Evolutionary conservation across 2,113 vertebrate species (phyloP).

Genomic region (Lamprologus lemairii): DNA sequence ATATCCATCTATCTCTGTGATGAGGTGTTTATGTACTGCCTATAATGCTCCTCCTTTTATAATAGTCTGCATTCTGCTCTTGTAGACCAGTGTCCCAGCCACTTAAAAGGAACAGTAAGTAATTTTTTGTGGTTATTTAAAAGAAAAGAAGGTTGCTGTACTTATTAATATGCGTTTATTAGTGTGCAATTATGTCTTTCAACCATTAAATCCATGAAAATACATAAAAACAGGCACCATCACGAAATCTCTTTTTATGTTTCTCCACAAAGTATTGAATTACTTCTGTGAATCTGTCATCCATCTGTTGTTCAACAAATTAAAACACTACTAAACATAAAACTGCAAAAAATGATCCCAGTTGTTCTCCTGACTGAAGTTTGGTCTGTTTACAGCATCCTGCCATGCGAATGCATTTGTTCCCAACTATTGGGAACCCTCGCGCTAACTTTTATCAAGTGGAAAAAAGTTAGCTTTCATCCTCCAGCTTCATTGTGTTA

Average conservation of each 20-base stretch:
- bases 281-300: background rate
- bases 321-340: background rate
- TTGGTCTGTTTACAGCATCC: background rate
- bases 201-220: background rate
- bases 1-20: background rate
- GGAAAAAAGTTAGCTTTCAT: background rate
- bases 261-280: background rate
- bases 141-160: background rate
- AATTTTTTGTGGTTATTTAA: background rate
- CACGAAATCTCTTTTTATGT: background rate
- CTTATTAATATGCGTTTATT: background rate
- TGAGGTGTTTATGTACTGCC: background rate
- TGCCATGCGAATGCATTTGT: background rate
- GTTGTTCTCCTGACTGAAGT: background rate
- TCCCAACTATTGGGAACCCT: background rate
- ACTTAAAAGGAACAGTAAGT: background rate
- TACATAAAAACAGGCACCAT: background rate
- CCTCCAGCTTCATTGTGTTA: background rate
- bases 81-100: background rate
- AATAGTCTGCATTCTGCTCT: background rate
- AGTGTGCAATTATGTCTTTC: background rate
- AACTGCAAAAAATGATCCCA: background rate
- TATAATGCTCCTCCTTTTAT: background rate
- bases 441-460: rapidly evolving
- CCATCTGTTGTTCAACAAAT: background rate